Base-by-base conservation (phyloP, 2,797 vertebrate species). In the Varecia variegata region DNA sequence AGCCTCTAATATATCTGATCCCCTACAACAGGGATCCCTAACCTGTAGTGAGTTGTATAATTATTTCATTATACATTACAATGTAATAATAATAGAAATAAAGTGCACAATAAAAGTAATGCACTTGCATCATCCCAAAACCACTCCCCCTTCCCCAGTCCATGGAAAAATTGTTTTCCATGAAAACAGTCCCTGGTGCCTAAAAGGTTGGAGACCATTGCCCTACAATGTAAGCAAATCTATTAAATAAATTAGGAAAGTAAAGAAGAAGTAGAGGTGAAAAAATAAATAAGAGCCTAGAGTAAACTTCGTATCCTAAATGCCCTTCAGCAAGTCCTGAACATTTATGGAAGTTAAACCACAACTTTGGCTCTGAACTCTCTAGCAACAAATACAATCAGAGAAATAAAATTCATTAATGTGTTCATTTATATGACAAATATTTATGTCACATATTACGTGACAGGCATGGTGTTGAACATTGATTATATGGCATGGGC, bases 1-100 rank as follows among this genome's bases (percentile, higher is more conserved):
- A 52, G 18, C 18, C 40, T 94, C 82, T 82, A 88, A 81, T 95
- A 82, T 68, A 93, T n/a, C 79, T 45, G 83, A 47, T 77, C 54
- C 27, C 25, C 70, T 94, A 81, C 32, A 35, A 32, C 21, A 56
- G 9, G 54, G 54, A 25, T 56, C 54, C 54, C 9, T 23, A 56
- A 56, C 54, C 9, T 25, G 23, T 56, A 23, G 21, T 56, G 54
- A 25, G 54, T 25, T 56, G 54, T 56, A 56, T 25, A 23, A 56
- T 56, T 56, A 56, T 56, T 56, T 56, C 54, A 56, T 56, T 56
- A 56, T 56, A 56, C 23, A 56, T 56, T 56, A 56, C 9, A 56
- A 56, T 56, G 54, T 56, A 56, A 11, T 56, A 25, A 25, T 56
- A 56, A 56, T 25, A 25, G 21, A 25, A 56, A 56, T 56, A 56